Percentiles rank a stretch among this genome's conserved stretches.
Conservation (phyloP, 2,113 vertebrate species). For the Tinamus guttatus region DNA sequence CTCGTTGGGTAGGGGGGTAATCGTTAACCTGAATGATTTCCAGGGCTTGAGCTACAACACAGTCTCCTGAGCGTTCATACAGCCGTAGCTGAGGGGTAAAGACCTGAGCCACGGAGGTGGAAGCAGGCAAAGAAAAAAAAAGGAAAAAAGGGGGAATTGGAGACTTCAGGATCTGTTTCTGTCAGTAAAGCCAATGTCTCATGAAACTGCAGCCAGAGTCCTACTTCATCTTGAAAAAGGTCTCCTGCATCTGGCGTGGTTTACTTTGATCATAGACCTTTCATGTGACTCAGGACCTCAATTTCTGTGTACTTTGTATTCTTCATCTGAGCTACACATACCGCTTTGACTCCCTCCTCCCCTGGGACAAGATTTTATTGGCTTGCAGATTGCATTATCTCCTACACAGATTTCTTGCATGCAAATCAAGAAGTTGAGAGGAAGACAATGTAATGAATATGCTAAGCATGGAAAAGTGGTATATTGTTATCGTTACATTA, state of each 20-base stretch:
- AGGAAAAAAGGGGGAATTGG: fast-evolving
- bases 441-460: constrained; percentile 27
- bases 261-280: background rate
- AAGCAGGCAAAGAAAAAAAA: fast-evolving
- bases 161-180: background rate
- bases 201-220: background rate
- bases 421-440: constrained; percentile 47
- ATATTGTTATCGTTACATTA: background rate
- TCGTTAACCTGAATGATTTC: background rate
- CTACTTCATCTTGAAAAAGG: background rate
- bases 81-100: background rate
- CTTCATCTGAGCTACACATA: background rate
- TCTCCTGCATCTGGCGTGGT: fast-evolving
- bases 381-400: constrained; percentile 12
- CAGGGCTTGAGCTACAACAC: background rate
- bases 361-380: background rate
- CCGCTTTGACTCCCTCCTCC: background rate
- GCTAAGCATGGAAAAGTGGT: constrained; percentile 13
- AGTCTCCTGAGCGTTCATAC: background rate
- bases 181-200: background rate
- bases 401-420: constrained; percentile 30
- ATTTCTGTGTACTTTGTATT: background rate
- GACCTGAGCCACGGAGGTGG: background rate
- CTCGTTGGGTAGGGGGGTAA: background rate
- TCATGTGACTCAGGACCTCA: fast-evolving